phyloP scores from a whole-genome alignment of 2,113 vertebrate genomes.

The Brachypteracias leptosomus region DNA sequence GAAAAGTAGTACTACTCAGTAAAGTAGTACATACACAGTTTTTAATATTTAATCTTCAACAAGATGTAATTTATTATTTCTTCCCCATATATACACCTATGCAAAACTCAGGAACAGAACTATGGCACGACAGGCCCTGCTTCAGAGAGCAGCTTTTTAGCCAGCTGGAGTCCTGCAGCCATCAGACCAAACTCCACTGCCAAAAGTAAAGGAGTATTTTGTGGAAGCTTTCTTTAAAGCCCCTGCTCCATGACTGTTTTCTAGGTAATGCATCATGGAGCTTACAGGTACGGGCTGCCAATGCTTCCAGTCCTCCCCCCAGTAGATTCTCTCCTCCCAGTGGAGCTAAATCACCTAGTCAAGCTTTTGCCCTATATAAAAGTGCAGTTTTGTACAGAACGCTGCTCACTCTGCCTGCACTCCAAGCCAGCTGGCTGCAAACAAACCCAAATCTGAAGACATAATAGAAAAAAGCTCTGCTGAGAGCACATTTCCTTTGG shows the following conservation, averaged over 20 bases:
- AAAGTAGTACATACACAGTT: not conserved
- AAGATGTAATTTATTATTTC: not conserved
- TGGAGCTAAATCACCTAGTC: not conserved
- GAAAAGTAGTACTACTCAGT: not conserved
- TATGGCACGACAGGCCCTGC: not conserved
- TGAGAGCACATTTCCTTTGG: not conserved
- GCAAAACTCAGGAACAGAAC: not conserved
- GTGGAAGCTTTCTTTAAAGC: not conserved
- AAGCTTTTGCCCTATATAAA: not conserved
- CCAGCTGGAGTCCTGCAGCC: not conserved
- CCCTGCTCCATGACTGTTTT: not conserved
- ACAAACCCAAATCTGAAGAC: not conserved
- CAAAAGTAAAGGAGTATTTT: not conserved
- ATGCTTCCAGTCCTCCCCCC: not conserved
- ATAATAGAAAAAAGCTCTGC: not conserved
- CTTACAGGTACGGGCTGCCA: not conserved
- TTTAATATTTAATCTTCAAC: not conserved
- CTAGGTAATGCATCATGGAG: not conserved
- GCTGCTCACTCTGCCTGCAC: not conserved
- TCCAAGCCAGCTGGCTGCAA: constrained; percentile 31
- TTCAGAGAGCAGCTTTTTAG: not conserved
- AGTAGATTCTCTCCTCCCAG: not conserved
- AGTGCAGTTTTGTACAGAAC: not conserved
- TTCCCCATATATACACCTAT: not conserved
- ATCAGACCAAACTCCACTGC: not conserved